Percentiles rank a stretch among this genome's conserved stretches.
Conservation (phyloP, 2,888 invertebrate genomes). For the Nephrotoma flavescens region DNA sequence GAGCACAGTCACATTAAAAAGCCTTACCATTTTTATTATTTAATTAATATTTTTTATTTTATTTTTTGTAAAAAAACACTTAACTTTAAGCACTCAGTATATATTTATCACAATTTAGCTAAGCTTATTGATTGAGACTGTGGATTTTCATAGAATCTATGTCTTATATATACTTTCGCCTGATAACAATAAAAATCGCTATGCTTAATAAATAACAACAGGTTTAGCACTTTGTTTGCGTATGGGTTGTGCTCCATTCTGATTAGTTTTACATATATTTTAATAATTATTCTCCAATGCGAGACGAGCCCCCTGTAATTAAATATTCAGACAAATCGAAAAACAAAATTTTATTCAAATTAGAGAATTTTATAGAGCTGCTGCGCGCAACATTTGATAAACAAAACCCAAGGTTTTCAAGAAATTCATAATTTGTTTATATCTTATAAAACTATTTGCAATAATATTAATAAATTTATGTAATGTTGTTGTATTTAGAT, state of each 20-base stretch:
- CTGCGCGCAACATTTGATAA: background rate
- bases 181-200: background rate
- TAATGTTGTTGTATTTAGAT: background rate
- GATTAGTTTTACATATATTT: background rate
- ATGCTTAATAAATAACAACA: background rate
- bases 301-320: background rate
- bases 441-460: background rate
- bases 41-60: background rate
- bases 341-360: background rate
- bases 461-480: background rate
- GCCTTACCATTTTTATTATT: background rate
- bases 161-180: background rate
- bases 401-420: conserved; percentile 1
- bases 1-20: background rate
- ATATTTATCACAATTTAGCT: background rate
- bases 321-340: background rate
- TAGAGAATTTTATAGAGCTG: background rate
- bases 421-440: background rate
- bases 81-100: background rate
- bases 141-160: background rate
- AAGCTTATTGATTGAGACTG: background rate
- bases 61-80: background rate
- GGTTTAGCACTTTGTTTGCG: background rate
- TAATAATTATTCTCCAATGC: background rate
- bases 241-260: background rate